Evolutionary conservation across 2,888 invertebrate species (phyloP).

Genomic region (Erannis defoliaria): DNA sequence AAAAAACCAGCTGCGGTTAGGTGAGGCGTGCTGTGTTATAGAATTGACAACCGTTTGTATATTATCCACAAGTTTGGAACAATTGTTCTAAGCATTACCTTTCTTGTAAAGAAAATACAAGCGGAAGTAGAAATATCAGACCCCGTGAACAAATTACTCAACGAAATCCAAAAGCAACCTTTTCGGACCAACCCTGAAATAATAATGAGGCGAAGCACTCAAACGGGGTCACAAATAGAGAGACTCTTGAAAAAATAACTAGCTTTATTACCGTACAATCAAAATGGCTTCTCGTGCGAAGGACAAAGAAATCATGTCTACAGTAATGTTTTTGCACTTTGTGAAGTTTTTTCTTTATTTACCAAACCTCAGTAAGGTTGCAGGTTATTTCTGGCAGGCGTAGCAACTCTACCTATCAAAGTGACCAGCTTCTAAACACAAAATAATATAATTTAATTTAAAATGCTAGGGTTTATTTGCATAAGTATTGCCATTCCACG

Average conservation of each 20-base stretch:
- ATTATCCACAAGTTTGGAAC: not conserved
- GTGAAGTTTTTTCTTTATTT: slow-evolving; percentile 11
- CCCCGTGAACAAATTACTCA: slow-evolving; percentile 35
- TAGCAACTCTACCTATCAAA: no score
- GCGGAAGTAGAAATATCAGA: slow-evolving; percentile 7
- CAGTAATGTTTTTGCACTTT: slow-evolving; percentile 18
- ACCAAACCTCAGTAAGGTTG: no score
- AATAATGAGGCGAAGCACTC: slow-evolving; percentile 36
- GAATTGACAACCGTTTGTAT: no score
- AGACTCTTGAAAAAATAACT: slow-evolving; percentile 34
- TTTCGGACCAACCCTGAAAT: slow-evolving; percentile 34
- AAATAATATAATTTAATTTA: no score
- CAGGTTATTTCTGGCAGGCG: no score
- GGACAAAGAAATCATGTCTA: slow-evolving; percentile 17
- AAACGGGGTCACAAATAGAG: slow-evolving; percentile 30
- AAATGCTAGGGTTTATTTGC: no score
- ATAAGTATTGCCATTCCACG: no score
- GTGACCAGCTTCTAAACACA: no score
- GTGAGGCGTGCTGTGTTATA: no score
- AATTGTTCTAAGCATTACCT: not conserved
- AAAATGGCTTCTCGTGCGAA: slow-evolving; percentile 17
- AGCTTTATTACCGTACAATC: slow-evolving; percentile 30
- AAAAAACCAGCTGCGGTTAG: no score
- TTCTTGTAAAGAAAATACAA: not conserved
- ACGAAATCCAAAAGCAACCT: slow-evolving; percentile 34